These are phyloP conservation scores for Drosophila tsacasi DNA, from an alignment of 1,140 invertebrate species.

Conservation along the genomic window DNA sequence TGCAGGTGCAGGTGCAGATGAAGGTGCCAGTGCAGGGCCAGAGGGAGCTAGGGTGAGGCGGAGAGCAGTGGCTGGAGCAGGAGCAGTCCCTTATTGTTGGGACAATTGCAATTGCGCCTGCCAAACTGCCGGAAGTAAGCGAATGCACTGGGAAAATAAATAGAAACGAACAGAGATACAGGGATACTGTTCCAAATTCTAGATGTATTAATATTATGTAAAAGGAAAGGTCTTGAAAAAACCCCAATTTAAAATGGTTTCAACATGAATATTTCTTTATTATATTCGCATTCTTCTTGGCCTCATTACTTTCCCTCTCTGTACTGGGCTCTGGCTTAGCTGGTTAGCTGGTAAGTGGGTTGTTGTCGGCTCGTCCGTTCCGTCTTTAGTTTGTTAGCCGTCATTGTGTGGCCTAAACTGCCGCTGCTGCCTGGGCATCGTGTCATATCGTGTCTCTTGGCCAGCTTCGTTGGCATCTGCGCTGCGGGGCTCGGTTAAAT, in stretches of 20 bases:
- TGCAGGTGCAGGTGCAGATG: neutral
- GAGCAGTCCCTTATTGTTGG: conserved; percentile 41
- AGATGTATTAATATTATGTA: neutral
- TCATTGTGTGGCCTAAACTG: conserved; percentile 61
- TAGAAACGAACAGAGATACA: no score
- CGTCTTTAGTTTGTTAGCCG: conserved; percentile 72
- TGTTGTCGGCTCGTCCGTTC: conserved; percentile 3
- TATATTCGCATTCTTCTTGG: neutral
- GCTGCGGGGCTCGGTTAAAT: conserved; percentile 75
- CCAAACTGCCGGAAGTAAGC: conserved; percentile 68
- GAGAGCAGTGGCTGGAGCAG: conserved; percentile 12
- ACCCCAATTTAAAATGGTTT: neutral
- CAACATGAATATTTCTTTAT: neutral
- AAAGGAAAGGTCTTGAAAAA: neutral
- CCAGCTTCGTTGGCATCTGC: conserved; percentile 60
- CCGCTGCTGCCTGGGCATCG: conserved; percentile 16
- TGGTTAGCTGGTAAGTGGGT: conserved; percentile 1
- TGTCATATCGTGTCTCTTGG: conserved; percentile 73
- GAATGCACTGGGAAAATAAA: conserved; percentile 3
- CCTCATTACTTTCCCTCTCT: neutral
- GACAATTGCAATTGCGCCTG: conserved; percentile 66
- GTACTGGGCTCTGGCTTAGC: neutral
- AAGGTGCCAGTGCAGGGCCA: conserved; percentile 34
- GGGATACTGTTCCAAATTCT: no score
- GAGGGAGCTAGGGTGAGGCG: conserved; percentile 2